phyloP scores from a whole-genome alignment of 2,113 vertebrate genomes.

The Psittacula cyanocephala region DNA sequence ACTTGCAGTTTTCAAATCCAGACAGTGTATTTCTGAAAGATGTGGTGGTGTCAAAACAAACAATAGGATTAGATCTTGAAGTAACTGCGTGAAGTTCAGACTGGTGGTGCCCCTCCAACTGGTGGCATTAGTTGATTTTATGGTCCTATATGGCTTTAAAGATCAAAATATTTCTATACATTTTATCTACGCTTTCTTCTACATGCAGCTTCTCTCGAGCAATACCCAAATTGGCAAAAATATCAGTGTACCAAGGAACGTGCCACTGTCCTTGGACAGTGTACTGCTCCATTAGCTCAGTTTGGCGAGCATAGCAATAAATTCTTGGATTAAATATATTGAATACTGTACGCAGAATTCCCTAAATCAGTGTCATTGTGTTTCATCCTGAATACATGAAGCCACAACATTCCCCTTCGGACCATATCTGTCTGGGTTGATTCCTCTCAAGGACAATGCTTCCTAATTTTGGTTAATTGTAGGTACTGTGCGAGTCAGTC shows the following conservation, averaged over 20 bases:
- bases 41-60: neutral
- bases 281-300: neutral
- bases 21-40: neutral
- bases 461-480: neutral
- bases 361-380: neutral
- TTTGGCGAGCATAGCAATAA: neutral
- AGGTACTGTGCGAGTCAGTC: neutral
- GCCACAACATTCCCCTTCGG: neutral
- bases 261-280: neutral
- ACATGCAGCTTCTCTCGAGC: neutral
- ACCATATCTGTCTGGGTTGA: neutral
- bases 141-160: neutral
- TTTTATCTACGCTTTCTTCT: neutral
- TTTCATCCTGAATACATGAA: neutral
- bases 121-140: neutral
- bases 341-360: neutral
- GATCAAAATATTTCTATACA: neutral
- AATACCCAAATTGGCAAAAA: neutral
- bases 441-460: neutral
- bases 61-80: neutral
- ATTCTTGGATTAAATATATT: neutral
- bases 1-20: neutral
- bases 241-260: neutral
- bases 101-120: accelerated
- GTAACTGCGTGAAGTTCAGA: neutral